Base-by-base conservation (phyloP, 1,140 invertebrate genomes). In the Theocolax elegans region DNA sequence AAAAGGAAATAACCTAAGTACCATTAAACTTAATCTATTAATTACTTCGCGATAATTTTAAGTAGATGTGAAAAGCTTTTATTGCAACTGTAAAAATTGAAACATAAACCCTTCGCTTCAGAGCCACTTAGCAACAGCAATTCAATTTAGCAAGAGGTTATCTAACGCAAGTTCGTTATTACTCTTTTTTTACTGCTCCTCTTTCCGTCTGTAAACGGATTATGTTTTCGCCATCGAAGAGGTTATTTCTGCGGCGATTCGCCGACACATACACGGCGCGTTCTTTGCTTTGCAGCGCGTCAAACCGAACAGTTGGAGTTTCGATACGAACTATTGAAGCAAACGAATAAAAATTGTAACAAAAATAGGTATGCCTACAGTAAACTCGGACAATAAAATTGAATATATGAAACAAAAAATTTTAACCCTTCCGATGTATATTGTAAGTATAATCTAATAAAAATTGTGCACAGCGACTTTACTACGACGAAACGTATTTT, bases 121-220 rank as follows among this genome's bases (percentile, higher is more conserved):
- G 27, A 53, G 4, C n/a, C 17, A 19, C n/a, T 56, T 56, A 31
- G 53, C 9, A 35, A 35, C 29, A 17, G 35, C 38, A 59, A 73
- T 75, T 73, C 68, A 72, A 74, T 74, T 73, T 72, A 56, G 21
- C n/a, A 7, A 62, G 19, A 71, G 71, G 23, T 73, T 60, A 73
- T 68, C 73, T 69, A 73, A 51, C 54, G n/a, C 49, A 64, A 75
- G 64, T 71, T 73, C 70, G 54, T 75, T 75, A 72, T 59, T 62
- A 44, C 59, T 63, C 46, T 38, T 62, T 67, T n/a, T 64, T 72
- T 69, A 73, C 59, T 72, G 40, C 49, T 44, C 48, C 48, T 63
- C 31, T 13, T 48, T 38, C 15, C 21, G 19, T 49, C 54, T 42
- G 67, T 72, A 73, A 76, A 53, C 59, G 60, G 62, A 58, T 76